Percentiles rank a stretch among this genome's conserved stretches.
Conservation (phyloP, 1,140 invertebrate species). For the Neelides sp. region DNA sequence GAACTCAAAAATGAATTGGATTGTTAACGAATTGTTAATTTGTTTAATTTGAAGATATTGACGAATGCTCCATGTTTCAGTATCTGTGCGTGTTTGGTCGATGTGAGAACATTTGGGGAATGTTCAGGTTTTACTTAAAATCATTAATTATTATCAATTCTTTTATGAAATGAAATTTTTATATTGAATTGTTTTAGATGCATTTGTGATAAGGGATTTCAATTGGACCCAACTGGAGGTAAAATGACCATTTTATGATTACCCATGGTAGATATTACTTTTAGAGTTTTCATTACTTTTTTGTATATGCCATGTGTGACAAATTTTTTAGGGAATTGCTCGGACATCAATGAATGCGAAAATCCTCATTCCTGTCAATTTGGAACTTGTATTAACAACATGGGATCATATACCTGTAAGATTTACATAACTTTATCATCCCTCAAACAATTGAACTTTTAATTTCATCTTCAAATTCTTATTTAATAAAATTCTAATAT, state of each 20-base stretch:
- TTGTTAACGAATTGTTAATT: slow-evolving; percentile 2
- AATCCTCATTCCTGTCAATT: slow-evolving; percentile 44
- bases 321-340: slow-evolving; percentile 37
- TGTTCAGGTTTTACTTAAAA: slow-evolving; percentile 48
- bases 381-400: slow-evolving; percentile 46
- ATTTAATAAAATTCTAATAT: slow-evolving; percentile 33
- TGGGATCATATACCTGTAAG: slow-evolving; percentile 45
- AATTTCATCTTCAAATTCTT: slow-evolving; percentile 39
- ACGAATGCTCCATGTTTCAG: slow-evolving; percentile 78
- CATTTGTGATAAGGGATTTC: slow-evolving; percentile 69
- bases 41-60: slow-evolving; percentile 51
- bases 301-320: not conserved
- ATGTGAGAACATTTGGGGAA: slow-evolving; percentile 77
- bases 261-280: slow-evolving; percentile 5
- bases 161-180: too few relatives aligned
- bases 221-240: slow-evolving; percentile 57
- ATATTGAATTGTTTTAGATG: slow-evolving; percentile 37
- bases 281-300: slow-evolving; percentile 1
- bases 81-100: slow-evolving; percentile 72
- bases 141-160: not conserved
- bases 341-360: slow-evolving; percentile 49
- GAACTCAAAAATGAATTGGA: slow-evolving; percentile 9
- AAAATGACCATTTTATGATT: slow-evolving; percentile 34
- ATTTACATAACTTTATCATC: too few relatives aligned
- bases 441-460: too few relatives aligned